Evolutionary conservation across 2,797 vertebrate species (phyloP).

Genomic region (Etheostoma nigrum): DNA sequence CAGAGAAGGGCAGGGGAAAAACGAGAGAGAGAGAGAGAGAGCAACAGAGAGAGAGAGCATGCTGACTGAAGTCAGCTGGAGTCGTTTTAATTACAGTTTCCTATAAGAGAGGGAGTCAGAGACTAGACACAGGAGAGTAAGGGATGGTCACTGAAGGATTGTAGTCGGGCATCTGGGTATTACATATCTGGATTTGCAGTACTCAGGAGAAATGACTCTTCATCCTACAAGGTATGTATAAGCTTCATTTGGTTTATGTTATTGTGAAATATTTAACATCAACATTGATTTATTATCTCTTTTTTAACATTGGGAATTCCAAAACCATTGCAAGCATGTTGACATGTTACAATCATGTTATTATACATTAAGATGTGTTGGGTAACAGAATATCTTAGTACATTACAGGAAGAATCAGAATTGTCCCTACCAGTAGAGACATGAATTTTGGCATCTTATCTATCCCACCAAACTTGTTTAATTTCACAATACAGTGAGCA

Average conservation of each 20-base stretch:
- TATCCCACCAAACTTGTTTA: background rate
- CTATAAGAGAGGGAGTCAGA: slow-evolving; percentile 59
- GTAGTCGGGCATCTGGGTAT: slow-evolving; percentile 43
- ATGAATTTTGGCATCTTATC: background rate
- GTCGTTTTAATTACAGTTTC: slow-evolving; percentile 69
- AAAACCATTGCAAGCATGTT: no score
- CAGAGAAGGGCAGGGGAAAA: background rate
- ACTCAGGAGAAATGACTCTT: slow-evolving; percentile 59
- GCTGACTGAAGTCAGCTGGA: slow-evolving; percentile 59
- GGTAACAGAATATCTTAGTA: background rate
- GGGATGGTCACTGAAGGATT: slow-evolving; percentile 16
- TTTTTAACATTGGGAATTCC: background rate
- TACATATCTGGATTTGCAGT: slow-evolving; percentile 61
- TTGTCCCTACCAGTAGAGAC: background rate
- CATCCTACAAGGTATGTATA: slow-evolving; percentile 71
- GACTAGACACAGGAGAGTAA: slow-evolving; percentile 36
- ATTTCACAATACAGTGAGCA: background rate
- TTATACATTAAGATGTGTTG: background rate
- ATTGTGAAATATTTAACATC: background rate
- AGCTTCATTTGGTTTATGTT: background rate
- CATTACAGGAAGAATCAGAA: background rate
- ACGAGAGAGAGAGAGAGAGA: background rate
- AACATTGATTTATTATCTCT: background rate
- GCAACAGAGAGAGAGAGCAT: background rate
- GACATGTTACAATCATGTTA: background rate